Conservation (phyloP, 2,113 vertebrate species). For the Chionomys nivalis region DNA sequence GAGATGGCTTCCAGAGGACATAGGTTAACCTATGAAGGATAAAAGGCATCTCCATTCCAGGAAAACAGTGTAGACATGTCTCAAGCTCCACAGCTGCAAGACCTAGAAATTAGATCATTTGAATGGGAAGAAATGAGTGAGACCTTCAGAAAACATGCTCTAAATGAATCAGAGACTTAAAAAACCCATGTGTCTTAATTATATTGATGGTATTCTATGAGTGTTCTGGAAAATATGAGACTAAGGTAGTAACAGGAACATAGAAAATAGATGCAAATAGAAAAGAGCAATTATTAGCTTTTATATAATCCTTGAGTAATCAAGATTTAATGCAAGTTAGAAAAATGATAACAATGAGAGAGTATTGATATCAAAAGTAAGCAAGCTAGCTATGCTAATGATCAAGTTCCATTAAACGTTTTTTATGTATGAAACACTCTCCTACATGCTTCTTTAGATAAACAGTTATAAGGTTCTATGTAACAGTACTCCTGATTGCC, state of each 20-base stretch:
- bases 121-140: not conserved
- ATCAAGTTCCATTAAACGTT: not conserved
- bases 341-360: not conserved
- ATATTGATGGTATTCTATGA: not conserved
- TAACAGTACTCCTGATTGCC: not conserved
- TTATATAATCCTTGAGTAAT: not conserved
- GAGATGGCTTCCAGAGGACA: not conserved
- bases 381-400: not conserved
- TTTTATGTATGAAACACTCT: not conserved
- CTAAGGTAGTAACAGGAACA: not conserved
- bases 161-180: not conserved
- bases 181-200: not conserved
- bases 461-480: not conserved
- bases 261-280: conserved; percentile 1
- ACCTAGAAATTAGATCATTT: not conserved
- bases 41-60: not conserved
- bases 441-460: not conserved
- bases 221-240: not conserved
- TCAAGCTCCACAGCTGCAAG: not conserved
- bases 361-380: not conserved
- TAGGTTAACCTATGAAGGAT: not conserved
- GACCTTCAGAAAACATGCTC: not conserved
- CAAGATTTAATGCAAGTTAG: not conserved
- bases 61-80: not conserved
- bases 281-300: not conserved